Conservation (phyloP, 2,888 invertebrate species). For the Rosalia funebris region DNA sequence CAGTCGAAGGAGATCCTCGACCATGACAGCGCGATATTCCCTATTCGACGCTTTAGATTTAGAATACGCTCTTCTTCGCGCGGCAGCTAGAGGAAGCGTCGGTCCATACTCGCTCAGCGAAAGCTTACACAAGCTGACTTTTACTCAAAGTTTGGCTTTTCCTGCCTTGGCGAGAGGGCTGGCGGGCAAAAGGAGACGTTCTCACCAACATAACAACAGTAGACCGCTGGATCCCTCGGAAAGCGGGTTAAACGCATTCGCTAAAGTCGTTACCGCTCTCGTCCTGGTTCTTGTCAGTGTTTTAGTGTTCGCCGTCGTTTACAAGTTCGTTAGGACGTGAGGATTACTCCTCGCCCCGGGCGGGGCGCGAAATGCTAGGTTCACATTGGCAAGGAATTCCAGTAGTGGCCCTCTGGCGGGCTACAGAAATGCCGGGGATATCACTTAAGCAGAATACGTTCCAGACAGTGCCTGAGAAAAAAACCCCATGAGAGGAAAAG, state of each 20-base stretch:
- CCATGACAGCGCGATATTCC: conserved; percentile 72
- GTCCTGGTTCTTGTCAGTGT: conserved; percentile 76
- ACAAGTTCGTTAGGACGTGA: conserved; percentile 81
- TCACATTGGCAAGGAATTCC: conserved; percentile 45
- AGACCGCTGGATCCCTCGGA: conserved; percentile 72
- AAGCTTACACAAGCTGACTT: conserved; percentile 77
- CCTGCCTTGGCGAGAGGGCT: conserved; percentile 76
- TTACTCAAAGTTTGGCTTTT: conserved; percentile 78
- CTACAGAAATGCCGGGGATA: conserved; percentile 27
- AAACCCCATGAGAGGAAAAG: conserved; percentile 12
- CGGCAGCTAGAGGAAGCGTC: conserved; percentile 76
- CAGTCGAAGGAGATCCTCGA: conserved; percentile 68
- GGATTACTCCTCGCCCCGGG: conserved; percentile 77
- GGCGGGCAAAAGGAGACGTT: conserved; percentile 71
- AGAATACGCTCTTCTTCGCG: conserved; percentile 75
- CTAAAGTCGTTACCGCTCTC: conserved; percentile 76
- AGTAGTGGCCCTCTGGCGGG: conserved; percentile 23
- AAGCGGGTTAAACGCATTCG: conserved; percentile 75
- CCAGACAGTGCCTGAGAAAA: conserved; percentile 2
- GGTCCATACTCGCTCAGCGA: conserved; percentile 78
- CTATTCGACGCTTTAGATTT: conserved; percentile 77
- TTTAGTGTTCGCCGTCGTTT: conserved; percentile 77
- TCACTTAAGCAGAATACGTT: conserved; percentile 8
- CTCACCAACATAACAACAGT: conserved; percentile 64
- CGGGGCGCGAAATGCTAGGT: conserved; percentile 54